Evolutionary conservation across 2,113 vertebrate genomes (phyloP).

Genomic region (Emydura subglobosa): DNA sequence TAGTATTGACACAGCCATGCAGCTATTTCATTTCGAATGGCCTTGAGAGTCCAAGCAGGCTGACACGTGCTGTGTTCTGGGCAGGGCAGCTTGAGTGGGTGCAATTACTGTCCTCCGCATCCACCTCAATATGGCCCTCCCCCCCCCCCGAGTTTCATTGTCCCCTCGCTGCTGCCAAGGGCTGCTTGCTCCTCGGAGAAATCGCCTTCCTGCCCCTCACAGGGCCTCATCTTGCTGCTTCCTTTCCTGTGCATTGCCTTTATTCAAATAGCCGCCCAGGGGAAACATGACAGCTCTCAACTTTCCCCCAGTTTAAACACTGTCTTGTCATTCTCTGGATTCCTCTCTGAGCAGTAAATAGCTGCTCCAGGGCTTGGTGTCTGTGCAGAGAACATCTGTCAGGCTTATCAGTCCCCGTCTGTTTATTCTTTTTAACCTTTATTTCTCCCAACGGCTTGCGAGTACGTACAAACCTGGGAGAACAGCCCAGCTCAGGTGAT

Average conservation of each 20-base stretch:
- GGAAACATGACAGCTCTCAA: background rate
- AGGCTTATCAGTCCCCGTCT: background rate
- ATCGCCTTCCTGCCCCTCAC: background rate
- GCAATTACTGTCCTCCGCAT: background rate
- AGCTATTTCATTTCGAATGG: background rate
- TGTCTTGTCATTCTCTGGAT: background rate
- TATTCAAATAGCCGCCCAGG: background rate
- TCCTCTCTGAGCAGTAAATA: background rate
- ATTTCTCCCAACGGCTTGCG: background rate
- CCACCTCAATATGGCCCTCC: too few relatives aligned
- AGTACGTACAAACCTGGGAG: background rate
- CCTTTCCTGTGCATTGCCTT: background rate
- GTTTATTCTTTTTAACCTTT: background rate
- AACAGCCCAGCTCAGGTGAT: background rate
- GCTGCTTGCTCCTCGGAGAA: background rate
- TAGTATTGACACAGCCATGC: background rate
- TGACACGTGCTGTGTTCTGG: background rate
- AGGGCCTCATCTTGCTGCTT: background rate
- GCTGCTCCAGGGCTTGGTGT: background rate
- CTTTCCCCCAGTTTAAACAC: background rate
- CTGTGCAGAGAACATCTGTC: background rate
- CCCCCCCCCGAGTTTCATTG: background rate
- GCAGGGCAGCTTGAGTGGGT: too few relatives aligned
- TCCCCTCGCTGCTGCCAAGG: background rate
- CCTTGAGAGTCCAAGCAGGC: background rate